Conservation (phyloP, 2,888 invertebrate species). For the Physocephala rufipes region DNA sequence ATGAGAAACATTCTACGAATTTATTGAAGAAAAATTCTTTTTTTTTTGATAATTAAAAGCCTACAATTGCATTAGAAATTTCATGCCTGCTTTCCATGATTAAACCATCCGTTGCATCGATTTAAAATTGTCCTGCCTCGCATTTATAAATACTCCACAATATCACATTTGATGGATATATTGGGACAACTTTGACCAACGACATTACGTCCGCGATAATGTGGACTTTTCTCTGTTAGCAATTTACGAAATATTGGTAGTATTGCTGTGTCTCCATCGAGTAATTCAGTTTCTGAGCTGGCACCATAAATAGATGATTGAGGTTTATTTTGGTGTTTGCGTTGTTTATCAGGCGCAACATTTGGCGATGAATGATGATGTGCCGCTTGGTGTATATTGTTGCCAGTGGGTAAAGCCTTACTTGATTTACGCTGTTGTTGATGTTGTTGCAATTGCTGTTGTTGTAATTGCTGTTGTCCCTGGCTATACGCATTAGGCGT, state of each 20-base stretch:
- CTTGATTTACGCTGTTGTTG: constrained; percentile 56
- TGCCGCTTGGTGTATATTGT: constrained; percentile 64
- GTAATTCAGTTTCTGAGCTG: constrained; percentile 83
- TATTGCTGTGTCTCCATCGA: constrained; percentile 80
- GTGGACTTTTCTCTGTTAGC: constrained; percentile 82
- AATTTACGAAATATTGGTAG: constrained; percentile 91
- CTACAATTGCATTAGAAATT: neutral
- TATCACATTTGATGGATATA: constrained; percentile 95
- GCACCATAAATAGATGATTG: constrained; percentile 74
- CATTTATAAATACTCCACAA: constrained; percentile 87
- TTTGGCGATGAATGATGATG: constrained; percentile 74
- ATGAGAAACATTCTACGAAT: neutral
- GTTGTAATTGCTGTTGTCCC: constrained; percentile 42
- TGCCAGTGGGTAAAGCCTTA: constrained; percentile 49
- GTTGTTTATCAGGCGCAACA: constrained; percentile 68
- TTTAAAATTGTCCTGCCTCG: neutral
- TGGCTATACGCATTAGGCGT: constrained; percentile 58
- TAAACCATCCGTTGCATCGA: neutral
- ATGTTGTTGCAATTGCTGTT: neutral
- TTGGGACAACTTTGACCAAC: constrained; percentile 89
- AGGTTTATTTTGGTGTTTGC: constrained; percentile 55
- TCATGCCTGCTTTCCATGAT: neutral
- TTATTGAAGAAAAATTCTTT: neutral
- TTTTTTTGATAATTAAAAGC: neutral
- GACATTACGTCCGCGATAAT: constrained; percentile 67